Base-by-base conservation (phyloP, 2,113 vertebrate genomes). In the Oriolus oriolus region DNA sequence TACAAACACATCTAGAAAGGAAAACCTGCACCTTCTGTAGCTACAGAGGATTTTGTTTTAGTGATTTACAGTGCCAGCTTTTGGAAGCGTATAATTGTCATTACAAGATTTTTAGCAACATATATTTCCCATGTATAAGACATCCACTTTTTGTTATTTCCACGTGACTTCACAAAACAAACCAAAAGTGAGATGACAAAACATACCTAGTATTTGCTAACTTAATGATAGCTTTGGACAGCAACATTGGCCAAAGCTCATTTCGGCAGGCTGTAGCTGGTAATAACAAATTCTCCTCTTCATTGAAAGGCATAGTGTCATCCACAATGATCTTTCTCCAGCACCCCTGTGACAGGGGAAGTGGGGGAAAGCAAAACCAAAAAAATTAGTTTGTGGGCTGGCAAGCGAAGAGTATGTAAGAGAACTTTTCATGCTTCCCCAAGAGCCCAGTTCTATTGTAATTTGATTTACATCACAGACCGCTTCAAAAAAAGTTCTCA, bases 171-270 rank as follows among this genome's bases (percentile, higher is more conserved):
- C 74, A 73, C 18, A 87, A 79, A 95, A 79, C 7, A 79, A 66
- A 77, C 5, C 1, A 3, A 71, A 73, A 76, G 30, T 22, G 18
- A 74, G 27, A 31, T 87, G 27, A 71, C 11, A 81, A 57, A 95
- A 98, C 99, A 95, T 98, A 99, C 99, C 99, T 98, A 87, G 98
- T 97, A 93, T 97, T 99, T 93, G 98, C 98, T 85, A 99, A 92
- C 93, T 99, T 99, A 96, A 99, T 98, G 65, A 99, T 98, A 73
- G 98, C 99, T 97, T 99, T 99, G 81, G 98, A 97, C 95, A 99
- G 90, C 89, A 99, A 93, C 99, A 99, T 98, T 49, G 99, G 99
- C 99, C 99, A 99, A 75, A 99, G 98, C 96, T 99, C 99, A 92
- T 91, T 94, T 50, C 98, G 96, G 96, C 86, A 98, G 26, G 98